Evolutionary conservation across 2,113 vertebrate species (phyloP).

Genomic region (Halcyon malimbica): DNA sequence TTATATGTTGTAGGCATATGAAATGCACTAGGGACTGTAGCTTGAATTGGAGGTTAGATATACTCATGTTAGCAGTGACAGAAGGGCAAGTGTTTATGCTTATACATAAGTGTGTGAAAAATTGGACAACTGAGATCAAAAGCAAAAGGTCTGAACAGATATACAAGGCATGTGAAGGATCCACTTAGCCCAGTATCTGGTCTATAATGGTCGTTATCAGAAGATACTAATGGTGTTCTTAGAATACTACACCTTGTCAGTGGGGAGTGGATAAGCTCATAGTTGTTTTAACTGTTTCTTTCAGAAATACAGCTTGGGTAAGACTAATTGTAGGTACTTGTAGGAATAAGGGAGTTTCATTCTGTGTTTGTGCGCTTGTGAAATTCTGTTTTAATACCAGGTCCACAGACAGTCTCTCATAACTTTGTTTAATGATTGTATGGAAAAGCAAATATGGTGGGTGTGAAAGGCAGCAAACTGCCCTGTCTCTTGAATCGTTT

Average conservation of each 20-base stretch:
- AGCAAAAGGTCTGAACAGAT: not conserved
- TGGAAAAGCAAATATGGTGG: not conserved
- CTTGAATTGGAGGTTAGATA: not conserved
- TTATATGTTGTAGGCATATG: not conserved
- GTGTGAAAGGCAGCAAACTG: not conserved
- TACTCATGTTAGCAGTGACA: fast-evolving
- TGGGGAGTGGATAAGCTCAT: not conserved
- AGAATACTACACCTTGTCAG: fast-evolving
- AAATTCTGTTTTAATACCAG: not conserved
- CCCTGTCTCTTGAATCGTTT: not conserved
- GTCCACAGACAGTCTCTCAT: not conserved
- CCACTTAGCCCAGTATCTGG: not conserved
- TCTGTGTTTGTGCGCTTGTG: not conserved
- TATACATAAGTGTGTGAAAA: not conserved
- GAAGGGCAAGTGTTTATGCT: not conserved
- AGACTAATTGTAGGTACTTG: not conserved
- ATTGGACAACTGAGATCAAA: not conserved
- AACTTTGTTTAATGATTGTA: not conserved
- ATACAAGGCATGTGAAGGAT: not conserved
- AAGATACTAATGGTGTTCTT: not conserved
- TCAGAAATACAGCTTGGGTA: not conserved
- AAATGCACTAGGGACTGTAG: not conserved
- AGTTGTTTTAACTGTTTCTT: not conserved
- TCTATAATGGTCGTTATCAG: too few species aligned
- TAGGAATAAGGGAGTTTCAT: not conserved